phyloP scores from a whole-genome alignment of 1,140 invertebrate genomes.

The Caenorhabditis remanei region DNA sequence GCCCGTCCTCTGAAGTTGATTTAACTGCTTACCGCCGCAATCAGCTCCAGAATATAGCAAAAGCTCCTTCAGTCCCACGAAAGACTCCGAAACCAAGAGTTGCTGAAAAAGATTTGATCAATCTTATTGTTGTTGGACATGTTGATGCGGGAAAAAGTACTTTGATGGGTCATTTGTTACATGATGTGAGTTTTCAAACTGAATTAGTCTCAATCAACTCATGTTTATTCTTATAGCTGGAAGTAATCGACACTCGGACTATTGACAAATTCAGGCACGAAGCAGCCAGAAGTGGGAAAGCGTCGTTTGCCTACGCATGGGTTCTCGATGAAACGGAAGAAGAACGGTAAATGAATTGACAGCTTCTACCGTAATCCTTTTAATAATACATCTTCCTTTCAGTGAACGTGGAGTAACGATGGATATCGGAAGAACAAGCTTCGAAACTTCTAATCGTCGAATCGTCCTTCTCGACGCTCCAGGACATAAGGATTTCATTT shows the following conservation, averaged over 20 bases:
- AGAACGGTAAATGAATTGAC: slow-evolving; percentile 82
- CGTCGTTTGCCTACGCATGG: slow-evolving; percentile 98
- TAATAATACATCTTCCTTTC: slow-evolving; percentile 57
- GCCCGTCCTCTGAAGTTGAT: slow-evolving; percentile 21
- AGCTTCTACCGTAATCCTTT: background rate
- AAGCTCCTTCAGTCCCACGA: background rate
- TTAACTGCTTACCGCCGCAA: background rate
- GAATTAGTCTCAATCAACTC: background rate
- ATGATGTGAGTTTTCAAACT: slow-evolving; percentile 79
- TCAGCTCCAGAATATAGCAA: slow-evolving; percentile 10
- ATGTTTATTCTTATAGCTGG: slow-evolving; percentile 80
- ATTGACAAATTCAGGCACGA: slow-evolving; percentile 99
- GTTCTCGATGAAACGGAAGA: slow-evolving; percentile 98
- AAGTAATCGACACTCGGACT: slow-evolving; percentile 88
- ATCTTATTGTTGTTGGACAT: slow-evolving; percentile 83
- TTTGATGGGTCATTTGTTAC: slow-evolving; percentile 93
- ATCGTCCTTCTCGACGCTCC: slow-evolving; percentile 94
- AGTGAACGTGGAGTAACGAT: slow-evolving; percentile 91
- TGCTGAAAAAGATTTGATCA: slow-evolving; percentile 68
- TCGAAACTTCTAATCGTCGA: slow-evolving; percentile 89
- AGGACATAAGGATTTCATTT: slow-evolving; percentile 96
- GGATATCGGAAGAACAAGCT: slow-evolving; percentile 93
- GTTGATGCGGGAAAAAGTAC: slow-evolving; percentile 99
- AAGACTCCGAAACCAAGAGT: background rate
- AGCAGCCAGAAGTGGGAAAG: slow-evolving; percentile 95